Evolutionary conservation across 2,797 vertebrate species (phyloP), one percentile per base, ranked within the genome.

Genomic region (Anabacerthia variegaticeps): DNA sequence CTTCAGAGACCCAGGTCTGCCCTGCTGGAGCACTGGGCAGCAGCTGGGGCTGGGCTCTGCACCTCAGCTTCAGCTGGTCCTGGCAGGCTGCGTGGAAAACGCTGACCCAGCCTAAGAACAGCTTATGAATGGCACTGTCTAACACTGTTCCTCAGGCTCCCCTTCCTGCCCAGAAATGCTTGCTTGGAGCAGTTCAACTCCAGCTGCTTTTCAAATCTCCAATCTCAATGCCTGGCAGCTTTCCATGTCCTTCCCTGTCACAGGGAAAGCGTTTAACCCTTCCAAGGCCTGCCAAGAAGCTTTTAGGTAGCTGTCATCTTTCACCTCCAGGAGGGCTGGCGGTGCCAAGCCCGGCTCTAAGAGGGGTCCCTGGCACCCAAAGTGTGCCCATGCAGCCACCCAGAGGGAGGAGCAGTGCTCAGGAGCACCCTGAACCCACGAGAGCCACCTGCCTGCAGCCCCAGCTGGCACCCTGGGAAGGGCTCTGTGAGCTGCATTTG

Each of bases 121-220:
- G 52, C 3, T 44, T 46, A 32, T 9, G 63, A 91, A 79, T 28
- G 59, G 82, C 78, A 36, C 51, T 27, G 68, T 15, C 41, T 26
- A 67, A 76, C 7, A 10, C 68, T 55, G 0, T 34, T 49, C 6
- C 36, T 54, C 34, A 21, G 44, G 16, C 58, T 61, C 55, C 46
- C n/a, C 61, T 63, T 81, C 84, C 81, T 68, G 68, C 77, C 21
- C 51, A 4, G 52, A 63, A 65, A 8, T n/a, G 46, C 69, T 86
- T 66, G 66, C 91, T 86, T 62, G 66, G 55, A 92, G 62, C 69
- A 62, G 81, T 51, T 69, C 30, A 83, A 85, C 61, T 72, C 77
- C 89, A 95, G 80, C 79, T 93, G 85, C 78, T 85, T 94, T 86
- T 69, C 72, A 73, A 55, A 92, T 88, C 61, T 93, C 55, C 69